Conservation (phyloP, 1,140 invertebrate genomes). For the Tribolium madens region DNA sequence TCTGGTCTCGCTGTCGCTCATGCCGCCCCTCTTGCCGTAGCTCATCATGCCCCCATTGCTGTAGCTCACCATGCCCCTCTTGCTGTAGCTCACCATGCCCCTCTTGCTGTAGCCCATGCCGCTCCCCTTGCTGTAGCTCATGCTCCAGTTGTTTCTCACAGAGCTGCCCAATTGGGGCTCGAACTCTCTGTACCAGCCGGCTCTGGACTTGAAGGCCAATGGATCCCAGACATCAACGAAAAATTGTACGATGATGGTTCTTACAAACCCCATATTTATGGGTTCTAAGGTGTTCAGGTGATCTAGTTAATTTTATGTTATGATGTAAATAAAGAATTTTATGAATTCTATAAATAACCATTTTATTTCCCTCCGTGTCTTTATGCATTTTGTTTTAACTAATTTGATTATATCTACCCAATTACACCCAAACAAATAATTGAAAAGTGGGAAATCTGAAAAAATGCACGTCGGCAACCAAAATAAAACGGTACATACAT, state of each 20-base stretch:
- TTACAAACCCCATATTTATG: slow-evolving; percentile 54
- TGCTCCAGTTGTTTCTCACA: background rate
- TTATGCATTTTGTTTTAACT: too few relatives aligned
- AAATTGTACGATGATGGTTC: slow-evolving; percentile 59
- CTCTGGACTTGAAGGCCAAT: slow-evolving; percentile 59
- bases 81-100: background rate
- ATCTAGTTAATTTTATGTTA: slow-evolving; percentile 19
- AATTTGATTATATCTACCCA: too few relatives aligned
- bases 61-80: slow-evolving; percentile 3
- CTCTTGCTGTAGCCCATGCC: background rate
- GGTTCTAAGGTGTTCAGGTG: slow-evolving; percentile 26
- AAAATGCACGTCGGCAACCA: too few relatives aligned
- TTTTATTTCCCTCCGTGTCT: too few relatives aligned
- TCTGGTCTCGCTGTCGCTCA: slow-evolving; percentile 9
- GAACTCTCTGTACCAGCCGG: slow-evolving; percentile 36
- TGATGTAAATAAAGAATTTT: slow-evolving; percentile 21
- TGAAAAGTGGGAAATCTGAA: too few relatives aligned
- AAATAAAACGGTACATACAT: too few relatives aligned
- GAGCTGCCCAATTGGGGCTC: background rate
- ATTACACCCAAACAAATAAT: too few relatives aligned
- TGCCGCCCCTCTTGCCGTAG: slow-evolving; percentile 15
- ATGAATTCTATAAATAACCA: background rate
- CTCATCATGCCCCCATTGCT: slow-evolving; percentile 26
- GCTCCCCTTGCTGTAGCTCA: background rate
- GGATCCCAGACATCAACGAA: slow-evolving; percentile 55